Conservation (phyloP, 1,140 invertebrate species). For the Cyphomyrmex costatus region DNA sequence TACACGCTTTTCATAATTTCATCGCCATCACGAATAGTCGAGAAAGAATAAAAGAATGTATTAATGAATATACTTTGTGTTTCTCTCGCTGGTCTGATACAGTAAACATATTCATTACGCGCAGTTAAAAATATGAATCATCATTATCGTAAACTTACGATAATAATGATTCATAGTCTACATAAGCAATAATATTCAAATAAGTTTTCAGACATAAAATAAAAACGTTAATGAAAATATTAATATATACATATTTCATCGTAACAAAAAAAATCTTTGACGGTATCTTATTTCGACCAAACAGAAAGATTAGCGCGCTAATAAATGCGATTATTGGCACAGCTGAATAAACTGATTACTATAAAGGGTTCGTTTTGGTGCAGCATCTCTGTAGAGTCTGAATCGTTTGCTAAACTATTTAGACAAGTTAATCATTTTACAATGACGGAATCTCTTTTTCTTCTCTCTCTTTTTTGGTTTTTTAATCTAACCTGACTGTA, state of each 20-base stretch:
- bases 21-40: conserved; percentile 22
- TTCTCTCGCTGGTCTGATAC: conserved; percentile 8
- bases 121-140: too few species aligned
- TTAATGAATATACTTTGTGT: conserved; percentile 62
- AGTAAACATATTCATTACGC: conserved; percentile 9
- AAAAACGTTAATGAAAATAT: background rate
- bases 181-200: conserved; percentile 16
- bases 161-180: conserved; percentile 47
- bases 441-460: conserved; percentile 63
- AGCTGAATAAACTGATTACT: conserved; percentile 68
- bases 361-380: conserved; percentile 36
- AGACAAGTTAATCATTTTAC: conserved; percentile 80
- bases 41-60: conserved; percentile 59
- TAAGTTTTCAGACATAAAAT: conserved; percentile 3
- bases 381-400: conserved; percentile 41
- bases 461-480: conserved; percentile 28
- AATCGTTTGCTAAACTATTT: conserved; percentile 71
- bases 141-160: conserved; percentile 58
- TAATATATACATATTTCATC: background rate
- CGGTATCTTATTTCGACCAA: background rate
- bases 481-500: conserved; percentile 63
- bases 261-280: background rate
- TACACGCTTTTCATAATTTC: conserved; percentile 59
- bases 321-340: background rate
- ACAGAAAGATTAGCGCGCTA: background rate